Evolutionary conservation across 2,888 invertebrate genomes (phyloP), one percentile per base, ranked within the genome.

Genomic region (Lissocephala sabroskyi): DNA sequence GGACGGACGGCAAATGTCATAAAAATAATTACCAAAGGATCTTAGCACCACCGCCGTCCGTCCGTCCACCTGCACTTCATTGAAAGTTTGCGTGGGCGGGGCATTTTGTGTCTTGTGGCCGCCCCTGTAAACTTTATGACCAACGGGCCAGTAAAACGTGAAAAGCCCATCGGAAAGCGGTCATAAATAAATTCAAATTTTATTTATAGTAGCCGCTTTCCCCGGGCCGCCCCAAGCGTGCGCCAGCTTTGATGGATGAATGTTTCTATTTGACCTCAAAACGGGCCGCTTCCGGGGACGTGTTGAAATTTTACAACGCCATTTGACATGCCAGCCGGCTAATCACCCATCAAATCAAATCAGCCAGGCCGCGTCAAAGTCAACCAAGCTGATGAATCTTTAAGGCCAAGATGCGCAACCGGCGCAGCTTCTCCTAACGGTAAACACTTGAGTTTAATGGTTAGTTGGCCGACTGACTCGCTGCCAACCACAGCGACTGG

Each of bases 401-500:
- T 29, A 49, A 50, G 41, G 49, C 56, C 56, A 56, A 57, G n/a
- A n/a, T n/a, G n/a, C n/a, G n/a, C 23, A 23, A 23, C 3, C 4
- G 3, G 23, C 7, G 23, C 23, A 23, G 23, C 23, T 7, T 7
- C 7, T 23, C 73, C 77, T 77, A 68, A 74, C 74, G 68, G 68
- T 68, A 68, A 68, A 68, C 68, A 68, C 68, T 70, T 70, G 77
- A 77, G 71, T 77, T 70, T 70, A 70, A 70, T 70, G 68, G 68
- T 70, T 70, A 77, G 68, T 70, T 70, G 68, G 77, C 68, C 77
- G 74, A 77, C 56, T 43, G 43, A 16, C 48, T 40, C 30, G 68
- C 63, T 59, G 51, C 49, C 65, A 50, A 56, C 68, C 67, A 73
- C 62, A 56, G 74, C 52, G 53, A 40, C 49, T 56, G 17, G 40